A percentile compares a stretch with the other conserved stretches of the same genome.
These are phyloP conservation scores for Opisthograptis luteolata DNA, from an alignment of 2,888 invertebrate genomes.

Conservation along the genomic window DNA sequence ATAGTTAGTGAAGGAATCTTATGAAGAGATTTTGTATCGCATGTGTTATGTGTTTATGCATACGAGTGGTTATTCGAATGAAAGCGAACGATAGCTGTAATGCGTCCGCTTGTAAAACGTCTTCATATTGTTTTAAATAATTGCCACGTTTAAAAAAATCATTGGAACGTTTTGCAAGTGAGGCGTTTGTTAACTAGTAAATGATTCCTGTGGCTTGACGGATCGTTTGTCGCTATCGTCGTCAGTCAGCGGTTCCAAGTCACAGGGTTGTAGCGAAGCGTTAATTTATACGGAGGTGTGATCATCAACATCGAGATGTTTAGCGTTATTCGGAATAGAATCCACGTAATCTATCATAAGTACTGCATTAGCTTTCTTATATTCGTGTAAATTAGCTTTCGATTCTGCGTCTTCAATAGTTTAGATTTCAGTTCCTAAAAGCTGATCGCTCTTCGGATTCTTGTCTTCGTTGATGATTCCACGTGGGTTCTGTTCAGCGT, in stretches of 20 bases:
- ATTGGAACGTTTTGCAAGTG: constrained; percentile 26
- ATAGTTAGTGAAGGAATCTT: constrained; percentile 59
- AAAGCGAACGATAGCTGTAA: constrained; percentile 21
- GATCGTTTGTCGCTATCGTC: constrained; percentile 24
- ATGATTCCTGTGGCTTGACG: constrained; percentile 30
- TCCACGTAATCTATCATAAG: background rate
- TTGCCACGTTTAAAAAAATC: constrained; percentile 20
- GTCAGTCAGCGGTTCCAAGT: constrained; percentile 32
- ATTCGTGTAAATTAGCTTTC: background rate
- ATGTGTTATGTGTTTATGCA: constrained; percentile 66
- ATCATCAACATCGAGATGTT: background rate
- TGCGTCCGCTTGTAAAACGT: constrained; percentile 29
- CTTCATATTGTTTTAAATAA: constrained; percentile 26
- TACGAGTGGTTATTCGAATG: constrained; percentile 47
- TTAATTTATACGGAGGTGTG: constrained; percentile 33
- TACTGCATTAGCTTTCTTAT: background rate
- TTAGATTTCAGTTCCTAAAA: background rate
- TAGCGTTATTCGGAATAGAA: background rate
- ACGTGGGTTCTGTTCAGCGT: constrained; percentile 1
- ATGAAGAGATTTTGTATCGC: constrained; percentile 72
- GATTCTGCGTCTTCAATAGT: background rate
- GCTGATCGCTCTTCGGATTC: background rate
- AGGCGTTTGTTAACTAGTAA: constrained; percentile 25
- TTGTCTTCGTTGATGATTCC: background rate
- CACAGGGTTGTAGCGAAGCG: constrained; percentile 39